Conservation (phyloP, 1,140 invertebrate genomes). For the Calliopsis andreniformis region DNA sequence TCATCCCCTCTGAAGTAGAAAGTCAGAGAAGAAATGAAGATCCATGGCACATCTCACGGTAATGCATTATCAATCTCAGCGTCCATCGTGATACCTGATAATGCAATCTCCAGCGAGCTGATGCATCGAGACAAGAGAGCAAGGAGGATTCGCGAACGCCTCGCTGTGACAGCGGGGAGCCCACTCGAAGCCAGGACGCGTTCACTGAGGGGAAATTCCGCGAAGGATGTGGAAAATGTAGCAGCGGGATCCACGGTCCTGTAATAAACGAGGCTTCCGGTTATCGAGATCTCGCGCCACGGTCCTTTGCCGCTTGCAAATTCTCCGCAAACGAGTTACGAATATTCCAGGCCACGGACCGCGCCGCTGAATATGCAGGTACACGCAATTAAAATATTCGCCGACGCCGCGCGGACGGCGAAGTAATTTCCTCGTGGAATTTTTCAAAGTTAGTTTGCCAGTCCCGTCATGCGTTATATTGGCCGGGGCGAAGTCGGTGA, state of each 20-base stretch:
- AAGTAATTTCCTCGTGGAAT: constrained; percentile 32
- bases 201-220: neutral
- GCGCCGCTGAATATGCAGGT: constrained; percentile 16
- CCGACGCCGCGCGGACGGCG: neutral
- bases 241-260: neutral
- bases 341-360: constrained; percentile 1
- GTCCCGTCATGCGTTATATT: constrained; percentile 3
- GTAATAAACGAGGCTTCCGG: constrained; percentile 41
- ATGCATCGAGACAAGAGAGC: too few relatives aligned
- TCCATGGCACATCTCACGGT: too few relatives aligned
- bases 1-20: too few relatives aligned
- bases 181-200: neutral
- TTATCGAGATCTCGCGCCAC: constrained; percentile 23
- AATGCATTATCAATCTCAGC: too few relatives aligned
- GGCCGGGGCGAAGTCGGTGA: neutral
- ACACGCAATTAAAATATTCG: constrained; percentile 38
- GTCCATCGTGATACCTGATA: too few relatives aligned
- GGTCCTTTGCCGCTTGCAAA: constrained; percentile 8
- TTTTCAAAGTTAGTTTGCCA: constrained; percentile 28
- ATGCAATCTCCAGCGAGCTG: too few relatives aligned
- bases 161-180: too few relatives aligned
- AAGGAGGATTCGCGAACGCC: too few relatives aligned
- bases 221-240: neutral
- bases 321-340: constrained; percentile 11
- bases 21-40: too few relatives aligned